Evolutionary conservation across 2,888 invertebrate genomes (phyloP), one percentile per base, ranked within the genome.

Genomic region (Periphyllus acericola): DNA sequence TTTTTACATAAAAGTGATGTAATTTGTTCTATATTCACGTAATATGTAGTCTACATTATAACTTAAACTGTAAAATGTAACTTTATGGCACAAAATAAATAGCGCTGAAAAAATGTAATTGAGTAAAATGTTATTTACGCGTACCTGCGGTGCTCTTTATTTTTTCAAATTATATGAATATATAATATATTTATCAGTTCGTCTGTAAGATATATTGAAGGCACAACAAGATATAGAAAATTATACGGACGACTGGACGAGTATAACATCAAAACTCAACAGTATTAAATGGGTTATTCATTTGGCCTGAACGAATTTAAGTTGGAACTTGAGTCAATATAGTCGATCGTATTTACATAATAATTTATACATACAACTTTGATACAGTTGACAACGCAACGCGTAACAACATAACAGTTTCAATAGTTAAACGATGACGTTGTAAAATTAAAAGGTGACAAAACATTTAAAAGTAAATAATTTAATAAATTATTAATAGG

Each of bases 341-440:
- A 60, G 25, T 60, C 14, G 5, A 17, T 34, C 19, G 34, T 79
- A 60, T 34, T n/a, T 79, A 55, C 19, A n/a, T 36, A 79, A 79
- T 60, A 79, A 60, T 60, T 60, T 60, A 79, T 34, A 79, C 17
- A 34, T 79, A 34, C 11, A 60, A 21, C 11, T 78, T 55, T 55
- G 21, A 78, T 46, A 29, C 14, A 60, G 55, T 79, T 79, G 55
- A 79, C 55, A 79, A 60, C 34, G n/a, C 34, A n/a, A 79, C 25
- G 55, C 34, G 55, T 46, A 46, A 11, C 46, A 78, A 78, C 32
- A 78, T 32, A 78, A 78, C 32, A 19, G 11, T 78, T 78, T 78
- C 11, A 52, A 52, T 19, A 78, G 6, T 14, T 78, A 14, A 32
- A 5, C 11, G 52, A 29, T 5, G 25, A 9, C 32, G 25, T 36